phyloP scores from a whole-genome alignment of 2,797 vertebrate genomes.

The Pseudotriccus pelzelni region DNA sequence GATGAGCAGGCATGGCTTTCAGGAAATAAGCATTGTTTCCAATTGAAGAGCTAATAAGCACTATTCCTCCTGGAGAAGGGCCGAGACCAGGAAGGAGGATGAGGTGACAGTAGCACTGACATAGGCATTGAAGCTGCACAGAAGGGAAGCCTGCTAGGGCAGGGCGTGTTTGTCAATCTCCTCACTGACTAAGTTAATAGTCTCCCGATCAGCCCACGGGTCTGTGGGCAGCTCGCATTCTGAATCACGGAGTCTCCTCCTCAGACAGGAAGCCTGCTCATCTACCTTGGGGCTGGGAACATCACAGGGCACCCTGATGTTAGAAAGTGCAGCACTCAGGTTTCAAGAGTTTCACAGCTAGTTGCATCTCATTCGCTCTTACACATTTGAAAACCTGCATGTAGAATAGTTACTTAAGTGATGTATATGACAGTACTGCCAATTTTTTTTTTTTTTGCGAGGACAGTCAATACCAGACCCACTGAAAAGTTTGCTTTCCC shows the following conservation, averaged over 20 bases:
- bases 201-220: neutral
- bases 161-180: neutral
- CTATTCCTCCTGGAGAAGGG: neutral
- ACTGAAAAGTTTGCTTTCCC: neutral
- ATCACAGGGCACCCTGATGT: neutral
- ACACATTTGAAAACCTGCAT: neutral
- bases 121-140: neutral
- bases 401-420: fast-evolving
- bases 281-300: neutral
- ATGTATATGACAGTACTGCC: neutral
- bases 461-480: neutral
- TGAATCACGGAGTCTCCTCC: neutral
- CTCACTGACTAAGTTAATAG: neutral
- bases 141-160: neutral
- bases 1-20: neutral
- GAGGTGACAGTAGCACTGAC: neutral
- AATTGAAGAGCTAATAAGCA: neutral
- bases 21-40: neutral
- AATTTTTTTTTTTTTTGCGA: fast-evolving
- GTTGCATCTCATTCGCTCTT: neutral
- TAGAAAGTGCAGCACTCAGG: fast-evolving
- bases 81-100: neutral
- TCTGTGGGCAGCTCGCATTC: neutral
- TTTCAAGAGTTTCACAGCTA: neutral
- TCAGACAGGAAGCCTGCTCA: neutral